phyloP scores from a whole-genome alignment of 2,888 invertebrate species.

The Eubasilissa splendida region DNA sequence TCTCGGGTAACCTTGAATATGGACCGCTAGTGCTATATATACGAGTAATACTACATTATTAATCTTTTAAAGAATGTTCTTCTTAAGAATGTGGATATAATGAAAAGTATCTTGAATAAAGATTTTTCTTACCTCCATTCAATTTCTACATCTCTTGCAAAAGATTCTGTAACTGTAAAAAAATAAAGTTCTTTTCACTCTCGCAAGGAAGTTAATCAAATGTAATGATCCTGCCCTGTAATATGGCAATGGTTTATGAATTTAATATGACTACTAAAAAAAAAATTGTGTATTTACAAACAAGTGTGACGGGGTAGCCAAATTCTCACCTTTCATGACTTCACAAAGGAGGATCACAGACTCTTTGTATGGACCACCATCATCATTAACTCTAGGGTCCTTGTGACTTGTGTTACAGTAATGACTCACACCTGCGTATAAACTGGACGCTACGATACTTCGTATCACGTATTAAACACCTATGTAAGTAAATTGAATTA shows the following conservation, averaged over 20 bases:
- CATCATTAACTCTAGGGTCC: slow-evolving; percentile 37
- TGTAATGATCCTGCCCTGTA: slow-evolving; percentile 1
- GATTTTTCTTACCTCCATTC: too few relatives aligned
- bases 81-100: too few relatives aligned
- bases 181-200: neutral
- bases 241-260: slow-evolving; percentile 21
- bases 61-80: too few relatives aligned
- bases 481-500: neutral
- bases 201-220: slow-evolving; percentile 36
- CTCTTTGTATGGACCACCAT: slow-evolving; percentile 18
- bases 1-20: too few relatives aligned
- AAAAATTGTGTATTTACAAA: slow-evolving; percentile 16
- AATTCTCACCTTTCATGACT: slow-evolving; percentile 12
- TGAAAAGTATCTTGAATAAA: too few relatives aligned
- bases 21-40: too few relatives aligned
- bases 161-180: too few relatives aligned
- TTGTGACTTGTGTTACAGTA: slow-evolving; percentile 19
- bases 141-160: too few relatives aligned
- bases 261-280: neutral
- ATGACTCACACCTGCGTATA: slow-evolving; percentile 38
- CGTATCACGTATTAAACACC: neutral
- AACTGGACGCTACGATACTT: slow-evolving; percentile 21
- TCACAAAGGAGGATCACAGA: slow-evolving; percentile 15
- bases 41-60: too few relatives aligned
- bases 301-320: slow-evolving; percentile 32